These are phyloP conservation scores for Hemicrepidius hirtus DNA, from an alignment of 2,888 invertebrate genomes.

Conservation along the genomic window DNA sequence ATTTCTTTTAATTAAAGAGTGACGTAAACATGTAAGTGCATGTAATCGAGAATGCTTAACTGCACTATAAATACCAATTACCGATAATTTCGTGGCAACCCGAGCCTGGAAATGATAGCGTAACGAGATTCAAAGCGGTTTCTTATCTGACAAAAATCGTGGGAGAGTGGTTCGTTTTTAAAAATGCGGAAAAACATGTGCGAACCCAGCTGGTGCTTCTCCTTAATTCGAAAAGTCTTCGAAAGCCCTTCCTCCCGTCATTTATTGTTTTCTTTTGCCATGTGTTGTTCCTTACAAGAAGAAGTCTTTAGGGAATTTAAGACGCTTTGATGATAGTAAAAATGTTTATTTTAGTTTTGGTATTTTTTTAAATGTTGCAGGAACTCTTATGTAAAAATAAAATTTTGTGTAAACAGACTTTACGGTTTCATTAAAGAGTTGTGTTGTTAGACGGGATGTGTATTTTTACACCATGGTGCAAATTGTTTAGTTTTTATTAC, in stretches of 20 bases:
- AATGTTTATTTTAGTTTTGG: neutral
- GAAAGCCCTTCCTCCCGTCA: conserved; percentile 10
- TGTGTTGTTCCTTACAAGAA: conserved; percentile 6
- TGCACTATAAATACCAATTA: conserved; percentile 24
- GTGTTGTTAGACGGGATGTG: neutral
- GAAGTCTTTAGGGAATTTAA: neutral
- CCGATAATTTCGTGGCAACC: conserved; percentile 14
- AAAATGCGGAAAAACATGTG: conserved; percentile 24
- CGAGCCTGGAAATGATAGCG: conserved; percentile 12
- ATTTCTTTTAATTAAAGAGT: conserved; percentile 15
- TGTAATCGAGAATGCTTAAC: conserved; percentile 5
- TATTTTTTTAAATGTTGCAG: neutral
- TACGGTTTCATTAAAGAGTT: conserved; percentile 1
- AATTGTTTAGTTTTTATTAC: neutral
- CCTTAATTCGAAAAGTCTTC: neutral
- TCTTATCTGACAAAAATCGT: conserved; percentile 26
- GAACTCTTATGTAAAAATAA: conserved; percentile 5
- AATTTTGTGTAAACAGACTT: conserved; percentile 3
- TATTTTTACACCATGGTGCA: conserved; percentile 5
- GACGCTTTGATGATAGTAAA: neutral
- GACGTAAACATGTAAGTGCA: conserved; percentile 7
- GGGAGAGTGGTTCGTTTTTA: conserved; percentile 17
- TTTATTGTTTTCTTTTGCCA: conserved; percentile 24
- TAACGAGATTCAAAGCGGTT: neutral
- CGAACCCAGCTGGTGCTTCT: conserved; percentile 10